phyloP scores from a whole-genome alignment of 2,113 vertebrate genomes.

The Ctenodactylus gundi region DNA sequence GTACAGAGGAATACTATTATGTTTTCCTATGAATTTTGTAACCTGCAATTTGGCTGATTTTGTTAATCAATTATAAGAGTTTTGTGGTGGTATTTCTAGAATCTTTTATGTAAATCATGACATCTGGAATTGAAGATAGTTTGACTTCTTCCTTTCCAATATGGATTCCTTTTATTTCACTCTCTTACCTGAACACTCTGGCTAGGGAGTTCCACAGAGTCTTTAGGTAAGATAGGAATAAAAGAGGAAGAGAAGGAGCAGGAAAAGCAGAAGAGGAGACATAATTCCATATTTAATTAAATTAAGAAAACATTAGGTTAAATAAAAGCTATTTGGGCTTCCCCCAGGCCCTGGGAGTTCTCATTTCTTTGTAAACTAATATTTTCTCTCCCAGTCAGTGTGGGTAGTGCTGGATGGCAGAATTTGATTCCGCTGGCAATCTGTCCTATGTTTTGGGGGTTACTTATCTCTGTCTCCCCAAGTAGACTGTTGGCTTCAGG shows the following conservation, averaged over 20 bases:
- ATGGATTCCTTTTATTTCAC: too few relatives aligned
- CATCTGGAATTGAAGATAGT: too few relatives aligned
- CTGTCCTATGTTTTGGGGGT: not conserved
- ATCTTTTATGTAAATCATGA: too few relatives aligned
- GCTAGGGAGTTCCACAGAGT: not conserved
- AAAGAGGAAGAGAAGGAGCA: not conserved
- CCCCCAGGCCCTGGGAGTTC: not conserved
- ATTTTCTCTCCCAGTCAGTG: not conserved
- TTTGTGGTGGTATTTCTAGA: too few relatives aligned
- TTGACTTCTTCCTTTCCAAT: too few relatives aligned
- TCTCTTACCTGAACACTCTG: too few relatives aligned
- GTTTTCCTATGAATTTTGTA: too few relatives aligned
- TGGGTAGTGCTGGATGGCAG: not conserved
- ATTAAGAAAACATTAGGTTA: not conserved
- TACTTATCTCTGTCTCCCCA: not conserved
- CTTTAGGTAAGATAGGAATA: not conserved
- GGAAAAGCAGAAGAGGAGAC: not conserved
- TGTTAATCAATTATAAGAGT: too few relatives aligned
- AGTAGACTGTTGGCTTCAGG: not conserved
- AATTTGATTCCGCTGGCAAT: not conserved
- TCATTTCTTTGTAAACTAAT: not conserved
- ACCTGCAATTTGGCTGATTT: too few relatives aligned
- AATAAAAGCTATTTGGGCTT: not conserved
- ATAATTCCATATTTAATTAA: not conserved
- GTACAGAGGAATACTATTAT: too few relatives aligned